Conservation (phyloP, 2,797 vertebrate genomes). For the Micrastur ruficollis region DNA sequence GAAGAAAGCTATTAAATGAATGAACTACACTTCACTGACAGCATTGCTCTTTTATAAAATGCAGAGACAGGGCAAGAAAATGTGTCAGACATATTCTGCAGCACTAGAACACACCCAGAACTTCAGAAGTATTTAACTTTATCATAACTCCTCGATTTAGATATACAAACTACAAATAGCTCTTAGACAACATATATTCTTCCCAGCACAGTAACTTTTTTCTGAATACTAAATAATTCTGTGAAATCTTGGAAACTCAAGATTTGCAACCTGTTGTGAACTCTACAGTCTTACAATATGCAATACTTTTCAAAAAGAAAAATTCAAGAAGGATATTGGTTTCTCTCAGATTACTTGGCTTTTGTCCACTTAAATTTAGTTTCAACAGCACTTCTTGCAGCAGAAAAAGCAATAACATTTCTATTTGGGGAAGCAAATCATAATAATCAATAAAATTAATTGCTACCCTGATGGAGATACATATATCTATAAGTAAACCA, state of each 20-base stretch:
- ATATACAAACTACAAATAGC: neutral
- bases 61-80: neutral
- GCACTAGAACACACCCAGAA: neutral
- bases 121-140: neutral
- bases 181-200: neutral
- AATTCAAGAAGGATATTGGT: neutral
- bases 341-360: neutral
- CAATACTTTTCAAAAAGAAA: neutral
- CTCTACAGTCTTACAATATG: neutral
- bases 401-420: slow-evolving; percentile 1
- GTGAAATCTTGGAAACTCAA: neutral
- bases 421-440: neutral
- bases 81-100: neutral
- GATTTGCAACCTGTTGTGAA: neutral
- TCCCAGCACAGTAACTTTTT: neutral
- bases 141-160: neutral
- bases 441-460: slow-evolving; percentile 2
- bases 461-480: neutral
- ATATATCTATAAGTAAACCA: slow-evolving; percentile 12
- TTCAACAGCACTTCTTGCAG: neutral
- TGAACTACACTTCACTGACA: neutral
- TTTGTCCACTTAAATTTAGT: slow-evolving; percentile 21
- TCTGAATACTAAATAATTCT: neutral
- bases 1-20: neutral
- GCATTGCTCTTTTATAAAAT: neutral